A percentile compares a stretch with the other conserved stretches of the same genome.
Evolutionary conservation across 37 sponge, comb jelly and placozoan genomes (phyloP).

Genomic region (Crambe crambe): DNA sequence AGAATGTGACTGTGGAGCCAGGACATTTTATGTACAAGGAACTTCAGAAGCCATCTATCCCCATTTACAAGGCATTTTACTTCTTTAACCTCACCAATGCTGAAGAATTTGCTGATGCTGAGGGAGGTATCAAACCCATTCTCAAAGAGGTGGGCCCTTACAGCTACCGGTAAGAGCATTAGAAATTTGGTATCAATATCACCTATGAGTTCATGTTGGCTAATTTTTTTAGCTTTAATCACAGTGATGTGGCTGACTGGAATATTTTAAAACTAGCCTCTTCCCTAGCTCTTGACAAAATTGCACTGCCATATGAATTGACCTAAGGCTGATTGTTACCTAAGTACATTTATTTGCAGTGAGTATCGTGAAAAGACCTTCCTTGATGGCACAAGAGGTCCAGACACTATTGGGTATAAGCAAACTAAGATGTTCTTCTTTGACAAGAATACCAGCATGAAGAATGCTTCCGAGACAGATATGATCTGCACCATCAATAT

Average conservation of each 20-base stretch:
- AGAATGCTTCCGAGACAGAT: constrained; percentile 17
- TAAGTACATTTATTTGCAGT: not conserved
- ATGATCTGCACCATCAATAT: constrained; percentile 63
- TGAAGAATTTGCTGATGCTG: constrained; percentile 17
- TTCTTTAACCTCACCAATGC: constrained; percentile 88
- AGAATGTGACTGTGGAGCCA: not conserved
- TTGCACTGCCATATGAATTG: too few relatives aligned
- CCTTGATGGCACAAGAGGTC: not conserved
- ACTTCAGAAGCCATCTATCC: constrained; percentile 57
- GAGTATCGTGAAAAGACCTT: not conserved
- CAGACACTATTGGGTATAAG: constrained; percentile 20
- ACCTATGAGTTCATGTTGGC: too few relatives aligned
- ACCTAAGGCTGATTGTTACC: too few relatives aligned
- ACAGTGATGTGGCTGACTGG: too few relatives aligned
- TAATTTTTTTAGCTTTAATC: too few relatives aligned
- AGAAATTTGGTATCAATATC: too few relatives aligned
- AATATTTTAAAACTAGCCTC: too few relatives aligned
- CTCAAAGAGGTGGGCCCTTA: constrained; percentile 75
- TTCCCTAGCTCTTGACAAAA: too few relatives aligned
- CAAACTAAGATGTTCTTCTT: constrained; percentile 46
- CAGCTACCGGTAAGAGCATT: constrained; percentile 78
- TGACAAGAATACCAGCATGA: not conserved
- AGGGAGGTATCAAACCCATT: constrained; percentile 18
- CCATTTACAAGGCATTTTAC: constrained; percentile 75
- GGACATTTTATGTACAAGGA: constrained; percentile 70